Evolutionary conservation across 2,797 vertebrate genomes (phyloP).

Genomic region (Trachops cirrhosus): DNA sequence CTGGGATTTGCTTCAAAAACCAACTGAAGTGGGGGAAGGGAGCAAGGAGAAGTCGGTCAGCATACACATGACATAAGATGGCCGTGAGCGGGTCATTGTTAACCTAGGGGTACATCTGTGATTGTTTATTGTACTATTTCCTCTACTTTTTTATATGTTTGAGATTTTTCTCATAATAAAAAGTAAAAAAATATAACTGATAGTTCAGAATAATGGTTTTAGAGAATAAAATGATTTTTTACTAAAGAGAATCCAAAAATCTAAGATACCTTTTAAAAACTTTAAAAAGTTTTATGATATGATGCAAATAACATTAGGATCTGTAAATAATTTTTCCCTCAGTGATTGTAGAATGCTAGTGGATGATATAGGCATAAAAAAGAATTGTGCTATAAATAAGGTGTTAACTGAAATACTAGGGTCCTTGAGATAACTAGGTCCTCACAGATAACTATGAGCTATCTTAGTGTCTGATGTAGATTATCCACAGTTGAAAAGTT

Average conservation of each 20-base stretch:
- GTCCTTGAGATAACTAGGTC: not conserved
- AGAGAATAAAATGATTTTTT: constrained; percentile 3
- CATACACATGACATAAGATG: not conserved
- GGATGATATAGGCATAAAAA: constrained; percentile 13
- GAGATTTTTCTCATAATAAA: constrained; percentile 11
- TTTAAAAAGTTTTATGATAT: not conserved
- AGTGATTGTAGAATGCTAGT: not conserved
- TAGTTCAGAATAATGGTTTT: not conserved
- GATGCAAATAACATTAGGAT: not conserved
- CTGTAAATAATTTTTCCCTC: not conserved
- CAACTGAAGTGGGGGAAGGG: not conserved
- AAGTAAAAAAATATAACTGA: not conserved
- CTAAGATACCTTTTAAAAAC: constrained; percentile 5
- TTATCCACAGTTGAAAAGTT: not conserved
- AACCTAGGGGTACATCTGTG: not conserved
- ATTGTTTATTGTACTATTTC: not conserved
- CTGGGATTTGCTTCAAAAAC: not conserved
- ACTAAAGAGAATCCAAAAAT: not conserved
- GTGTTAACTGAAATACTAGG: not conserved
- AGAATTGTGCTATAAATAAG: not conserved
- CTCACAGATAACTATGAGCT: not conserved
- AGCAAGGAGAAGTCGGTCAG: not conserved
- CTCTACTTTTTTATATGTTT: constrained; percentile 24
- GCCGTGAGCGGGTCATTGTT: not conserved
- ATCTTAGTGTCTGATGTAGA: not conserved